These are phyloP conservation scores for Spodoptera picta DNA, from an alignment of 2,888 invertebrate species.

Conservation along the genomic window DNA sequence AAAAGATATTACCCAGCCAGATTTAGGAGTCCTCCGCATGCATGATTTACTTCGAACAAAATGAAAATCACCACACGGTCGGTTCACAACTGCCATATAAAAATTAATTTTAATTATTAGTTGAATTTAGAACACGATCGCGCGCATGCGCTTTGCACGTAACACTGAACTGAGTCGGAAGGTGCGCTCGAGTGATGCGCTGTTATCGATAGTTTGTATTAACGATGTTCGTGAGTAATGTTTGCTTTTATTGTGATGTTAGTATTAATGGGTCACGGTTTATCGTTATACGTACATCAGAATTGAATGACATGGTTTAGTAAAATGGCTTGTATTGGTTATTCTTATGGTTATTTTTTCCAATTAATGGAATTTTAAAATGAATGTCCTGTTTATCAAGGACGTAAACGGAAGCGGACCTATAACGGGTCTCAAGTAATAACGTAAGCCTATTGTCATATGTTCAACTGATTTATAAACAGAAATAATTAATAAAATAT, in stretches of 20 bases:
- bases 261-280: constrained; percentile 35
- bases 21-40: constrained; percentile 71
- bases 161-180: constrained; percentile 79
- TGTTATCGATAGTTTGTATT: constrained; percentile 56
- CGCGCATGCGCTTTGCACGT: constrained; percentile 82
- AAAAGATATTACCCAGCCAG: constrained; percentile 76
- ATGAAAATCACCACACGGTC: constrained; percentile 80
- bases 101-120: constrained; percentile 65
- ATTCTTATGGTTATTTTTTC: not conserved
- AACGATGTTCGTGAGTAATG: constrained; percentile 43
- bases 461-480: too few species aligned
- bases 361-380: too few species aligned
- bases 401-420: too few species aligned
- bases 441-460: too few species aligned
- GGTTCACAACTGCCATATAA: constrained; percentile 87
- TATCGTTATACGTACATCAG: constrained; percentile 2
- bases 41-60: constrained; percentile 76
- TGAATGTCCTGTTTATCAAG: too few species aligned
- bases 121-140: constrained; percentile 72
- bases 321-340: not conserved
- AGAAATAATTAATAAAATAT: not conserved
- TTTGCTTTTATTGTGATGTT: constrained; percentile 27
- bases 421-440: too few species aligned
- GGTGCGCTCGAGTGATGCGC: constrained; percentile 72
- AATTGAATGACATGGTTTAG: constrained; percentile 3